Evolutionary conservation across 2,888 invertebrate genomes (phyloP).

Genomic region (Pelosia muscerda): DNA sequence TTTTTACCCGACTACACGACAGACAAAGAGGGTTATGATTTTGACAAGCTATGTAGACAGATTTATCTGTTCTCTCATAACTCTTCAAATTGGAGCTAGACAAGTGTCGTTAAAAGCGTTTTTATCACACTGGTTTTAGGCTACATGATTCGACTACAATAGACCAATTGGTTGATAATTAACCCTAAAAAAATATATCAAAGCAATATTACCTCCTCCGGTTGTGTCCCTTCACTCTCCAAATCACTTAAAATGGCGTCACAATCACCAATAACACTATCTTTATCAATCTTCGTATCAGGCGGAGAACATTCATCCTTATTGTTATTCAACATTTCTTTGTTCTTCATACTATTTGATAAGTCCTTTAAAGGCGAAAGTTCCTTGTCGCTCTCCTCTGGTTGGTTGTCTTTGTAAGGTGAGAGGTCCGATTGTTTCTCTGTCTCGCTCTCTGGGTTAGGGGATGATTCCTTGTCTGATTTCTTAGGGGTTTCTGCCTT

Average conservation of each 20-base stretch:
- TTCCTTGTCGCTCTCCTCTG: slow-evolving; percentile 69
- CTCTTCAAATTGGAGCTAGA: too few relatives aligned
- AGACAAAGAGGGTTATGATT: too few relatives aligned
- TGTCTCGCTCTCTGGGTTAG: slow-evolving; percentile 53
- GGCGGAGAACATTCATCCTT: slow-evolving; percentile 80
- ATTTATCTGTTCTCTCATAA: too few relatives aligned
- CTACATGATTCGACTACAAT: too few relatives aligned
- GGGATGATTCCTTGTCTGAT: slow-evolving; percentile 61
- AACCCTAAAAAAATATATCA: background rate
- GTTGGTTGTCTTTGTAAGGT: slow-evolving; percentile 59
- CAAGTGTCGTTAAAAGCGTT: too few relatives aligned
- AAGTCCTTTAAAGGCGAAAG: slow-evolving; percentile 72
- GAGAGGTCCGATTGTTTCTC: slow-evolving; percentile 57
- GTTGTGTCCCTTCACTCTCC: slow-evolving; percentile 95
- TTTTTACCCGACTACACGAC: too few relatives aligned
- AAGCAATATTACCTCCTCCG: slow-evolving; percentile 89
- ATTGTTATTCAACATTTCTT: slow-evolving; percentile 78
- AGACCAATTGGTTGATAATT: too few relatives aligned
- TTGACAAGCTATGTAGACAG: too few relatives aligned
- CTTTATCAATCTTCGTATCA: slow-evolving; percentile 85
- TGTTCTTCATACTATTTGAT: slow-evolving; percentile 67
- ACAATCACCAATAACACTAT: slow-evolving; percentile 89
- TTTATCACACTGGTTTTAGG: too few relatives aligned
- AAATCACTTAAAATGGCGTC: slow-evolving; percentile 89
- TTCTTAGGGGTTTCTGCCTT: slow-evolving; percentile 74